These are phyloP conservation scores for Enoplosus armatus DNA, from an alignment of 2,797 vertebrate genomes.

Conservation along the genomic window DNA sequence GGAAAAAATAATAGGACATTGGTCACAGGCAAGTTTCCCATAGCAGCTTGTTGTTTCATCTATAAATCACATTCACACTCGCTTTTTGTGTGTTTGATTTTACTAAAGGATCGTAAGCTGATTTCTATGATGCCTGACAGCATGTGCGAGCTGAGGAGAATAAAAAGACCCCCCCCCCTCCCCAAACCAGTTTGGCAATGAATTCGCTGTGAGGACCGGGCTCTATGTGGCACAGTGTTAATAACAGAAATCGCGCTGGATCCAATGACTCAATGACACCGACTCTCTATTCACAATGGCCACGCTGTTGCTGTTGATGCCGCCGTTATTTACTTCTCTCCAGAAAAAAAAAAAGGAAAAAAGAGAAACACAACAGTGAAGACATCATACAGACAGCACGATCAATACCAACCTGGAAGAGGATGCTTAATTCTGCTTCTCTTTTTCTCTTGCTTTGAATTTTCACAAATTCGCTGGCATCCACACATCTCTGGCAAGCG, in stretches of 20 bases:
- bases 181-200: constrained; percentile 44
- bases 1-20: constrained; percentile 34
- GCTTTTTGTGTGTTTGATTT: constrained; percentile 24
- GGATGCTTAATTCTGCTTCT: constrained; percentile 69
- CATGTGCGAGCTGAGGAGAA: constrained; percentile 26
- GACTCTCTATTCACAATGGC: constrained; percentile 76
- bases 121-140: constrained; percentile 14
- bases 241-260: constrained; percentile 27
- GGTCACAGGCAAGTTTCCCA: constrained; percentile 28
- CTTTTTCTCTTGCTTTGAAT: constrained; percentile 76
- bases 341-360: constrained; percentile 48
- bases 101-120: constrained; percentile 26
- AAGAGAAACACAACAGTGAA: constrained; percentile 78
- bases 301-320: constrained; percentile 65
- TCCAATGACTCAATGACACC: constrained; percentile 47
- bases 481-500: constrained; percentile 73
- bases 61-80: constrained; percentile 30
- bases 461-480: constrained; percentile 77
- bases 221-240: constrained; percentile 54
- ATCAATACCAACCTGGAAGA: constrained; percentile 85
- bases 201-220: constrained; percentile 42
- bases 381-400: constrained; percentile 87
- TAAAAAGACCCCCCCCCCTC: constrained; percentile 27
- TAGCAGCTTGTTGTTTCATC: constrained; percentile 44
- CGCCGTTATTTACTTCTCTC: constrained; percentile 81